A percentile compares a stretch with the other conserved stretches of the same genome.
Evolutionary conservation across 2,888 invertebrate species (phyloP).

Genomic region (Mythimna pallens): DNA sequence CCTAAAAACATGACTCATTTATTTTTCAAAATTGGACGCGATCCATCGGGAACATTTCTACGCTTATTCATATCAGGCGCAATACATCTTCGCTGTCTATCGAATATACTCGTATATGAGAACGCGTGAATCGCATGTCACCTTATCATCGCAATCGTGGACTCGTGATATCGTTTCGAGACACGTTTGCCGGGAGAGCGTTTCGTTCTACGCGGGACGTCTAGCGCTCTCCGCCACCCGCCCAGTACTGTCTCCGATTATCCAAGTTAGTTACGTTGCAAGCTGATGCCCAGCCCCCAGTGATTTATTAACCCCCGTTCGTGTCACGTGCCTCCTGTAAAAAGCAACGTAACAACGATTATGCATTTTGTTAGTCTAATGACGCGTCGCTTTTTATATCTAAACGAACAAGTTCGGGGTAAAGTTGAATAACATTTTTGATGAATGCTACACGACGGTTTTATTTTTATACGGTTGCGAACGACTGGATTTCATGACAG

Average conservation of each 20-base stretch:
- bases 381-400: slow-evolving; percentile 71
- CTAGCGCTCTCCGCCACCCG: slow-evolving; percentile 79
- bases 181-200: slow-evolving; percentile 63
- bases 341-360: slow-evolving; percentile 77
- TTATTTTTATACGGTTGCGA: slow-evolving; percentile 41
- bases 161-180: slow-evolving; percentile 63
- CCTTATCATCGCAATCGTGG: slow-evolving; percentile 70
- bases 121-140: slow-evolving; percentile 77
- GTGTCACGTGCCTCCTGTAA: slow-evolving; percentile 81
- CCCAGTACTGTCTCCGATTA: slow-evolving; percentile 78
- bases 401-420: slow-evolving; percentile 47
- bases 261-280: slow-evolving; percentile 62
- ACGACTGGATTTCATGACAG: slow-evolving; percentile 21
- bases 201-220: slow-evolving; percentile 63
- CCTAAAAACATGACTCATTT: slow-evolving; percentile 51
- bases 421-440: slow-evolving; percentile 58
- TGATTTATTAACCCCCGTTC: slow-evolving; percentile 83
- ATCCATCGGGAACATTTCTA: slow-evolving; percentile 42
- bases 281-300: slow-evolving; percentile 71
- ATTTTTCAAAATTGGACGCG: slow-evolving; percentile 40
- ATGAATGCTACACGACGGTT: slow-evolving; percentile 29
- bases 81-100: slow-evolving; percentile 55
- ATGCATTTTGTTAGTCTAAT: slow-evolving; percentile 78
- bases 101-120: slow-evolving; percentile 63
- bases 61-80: slow-evolving; percentile 41